Base-by-base conservation (phyloP, 2,888 invertebrate species). In the Chironomus riparius region DNA sequence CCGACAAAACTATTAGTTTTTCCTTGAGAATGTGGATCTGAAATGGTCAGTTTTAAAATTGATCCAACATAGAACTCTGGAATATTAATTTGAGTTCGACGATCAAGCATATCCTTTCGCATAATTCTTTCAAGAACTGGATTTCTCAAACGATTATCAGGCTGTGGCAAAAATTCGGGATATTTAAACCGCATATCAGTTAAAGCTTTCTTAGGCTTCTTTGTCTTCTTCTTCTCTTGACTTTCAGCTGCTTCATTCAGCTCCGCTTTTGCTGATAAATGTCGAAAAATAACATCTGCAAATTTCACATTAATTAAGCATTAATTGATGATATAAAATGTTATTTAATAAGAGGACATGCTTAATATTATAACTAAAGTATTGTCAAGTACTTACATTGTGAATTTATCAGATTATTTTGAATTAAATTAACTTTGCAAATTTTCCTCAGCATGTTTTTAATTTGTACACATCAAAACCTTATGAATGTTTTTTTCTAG, bases 1-100 rank as follows among this genome's bases (percentile, higher is more conserved):
- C 99, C 97, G 56, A 97, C 91, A 86, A 97, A 86, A 48, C 62
- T 18, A 12, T 74, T 94, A 0, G 87, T 86, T 85, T 97, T 97
- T 69, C 91, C 92, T 38, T 92, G 90, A 2, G 95, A 89, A 86
- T 95, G 93, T 4, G 87, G 88, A 83, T 98, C 97, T 0, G 96
- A 90, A 78, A 91, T 90, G 2, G 92, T 93, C 0, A 98, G 95
- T 47, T 95, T 92, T 81, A 98, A 79, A 77, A 98, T 90, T 38
- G 94, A 93, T 13, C 97, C 98, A 80, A 98, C 97, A 87, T 98
- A 99, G 86, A 99, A 99, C 83, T 98, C 98, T 0, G 99, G 98
- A 78, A 99, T 92, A 81, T 94, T 92, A 78, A 99, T 87, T 78
- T 91, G 87, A 72, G 84, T 85, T 21, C 84, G 81, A 77, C 99